Evolutionary conservation across 2,797 vertebrate species (phyloP).

Genomic region (Oryzias dopingdopingensis): DNA sequence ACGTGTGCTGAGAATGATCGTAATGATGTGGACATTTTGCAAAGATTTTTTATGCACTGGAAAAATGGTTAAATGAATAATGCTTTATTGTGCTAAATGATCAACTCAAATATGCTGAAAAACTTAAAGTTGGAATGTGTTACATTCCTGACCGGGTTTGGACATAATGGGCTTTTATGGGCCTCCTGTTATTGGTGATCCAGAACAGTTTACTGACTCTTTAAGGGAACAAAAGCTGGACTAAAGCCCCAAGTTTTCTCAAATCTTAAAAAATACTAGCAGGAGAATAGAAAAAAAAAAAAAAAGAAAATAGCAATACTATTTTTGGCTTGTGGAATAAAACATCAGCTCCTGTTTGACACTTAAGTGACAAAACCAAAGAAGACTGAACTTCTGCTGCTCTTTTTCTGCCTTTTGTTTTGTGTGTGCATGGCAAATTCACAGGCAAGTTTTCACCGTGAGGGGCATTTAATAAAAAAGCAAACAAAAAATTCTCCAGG

Average conservation of each 20-base stretch:
- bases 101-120: slow-evolving; percentile 5
- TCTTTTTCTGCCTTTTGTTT: slow-evolving; percentile 62
- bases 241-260: slow-evolving; percentile 61
- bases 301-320: slow-evolving; percentile 33
- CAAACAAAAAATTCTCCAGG: slow-evolving; percentile 60
- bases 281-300: slow-evolving; percentile 11
- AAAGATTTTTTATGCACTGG: neutral
- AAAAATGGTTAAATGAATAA: neutral
- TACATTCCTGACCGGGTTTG: slow-evolving; percentile 22
- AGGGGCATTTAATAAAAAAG: slow-evolving; percentile 46
- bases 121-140: slow-evolving; percentile 11
- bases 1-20: neutral
- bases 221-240: slow-evolving; percentile 56
- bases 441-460: slow-evolving; percentile 53
- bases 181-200: slow-evolving; percentile 63
- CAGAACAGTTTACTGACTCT: slow-evolving; percentile 63
- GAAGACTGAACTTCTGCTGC: slow-evolving; percentile 65
- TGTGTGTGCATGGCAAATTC: slow-evolving; percentile 51
- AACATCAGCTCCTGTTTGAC: slow-evolving; percentile 45
- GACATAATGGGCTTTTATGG: slow-evolving; percentile 53
- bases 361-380: slow-evolving; percentile 55
- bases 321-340: slow-evolving; percentile 52
- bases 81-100: slow-evolving; percentile 7
- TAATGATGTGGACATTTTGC: slow-evolving; percentile 7
- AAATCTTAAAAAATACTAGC: slow-evolving; percentile 55